These are phyloP conservation scores for Eira barbara DNA, from an alignment of 2,113 vertebrate species.

Conservation along the genomic window DNA sequence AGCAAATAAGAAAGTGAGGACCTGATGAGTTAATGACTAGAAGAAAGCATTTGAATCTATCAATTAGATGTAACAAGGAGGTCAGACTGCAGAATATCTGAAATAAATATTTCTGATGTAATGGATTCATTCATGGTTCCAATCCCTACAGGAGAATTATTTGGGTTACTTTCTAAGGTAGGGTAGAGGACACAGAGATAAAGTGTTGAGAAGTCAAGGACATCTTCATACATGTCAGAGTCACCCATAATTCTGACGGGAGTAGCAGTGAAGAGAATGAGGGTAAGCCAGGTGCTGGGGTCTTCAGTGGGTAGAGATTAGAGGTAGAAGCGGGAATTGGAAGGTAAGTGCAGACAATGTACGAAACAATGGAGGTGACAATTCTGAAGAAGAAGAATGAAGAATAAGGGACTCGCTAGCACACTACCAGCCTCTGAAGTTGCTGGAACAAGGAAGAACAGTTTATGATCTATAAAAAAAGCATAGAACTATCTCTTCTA, in stretches of 20 bases:
- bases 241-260: not conserved
- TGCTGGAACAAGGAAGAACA: not conserved
- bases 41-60: not conserved
- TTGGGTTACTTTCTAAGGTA: not conserved
- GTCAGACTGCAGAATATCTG: not conserved
- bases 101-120: not conserved
- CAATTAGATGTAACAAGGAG: not conserved
- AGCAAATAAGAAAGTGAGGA: not conserved
- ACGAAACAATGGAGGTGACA: not conserved
- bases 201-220: not conserved
- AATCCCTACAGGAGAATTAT: not conserved
- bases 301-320: not conserved
- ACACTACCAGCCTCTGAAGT: not conserved
- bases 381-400: not conserved
- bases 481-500: not conserved
- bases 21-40: not conserved
- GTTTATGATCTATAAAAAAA: not conserved
- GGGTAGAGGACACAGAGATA: not conserved
- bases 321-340: fast-evolving
- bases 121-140: not conserved
- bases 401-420: not conserved
- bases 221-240: not conserved
- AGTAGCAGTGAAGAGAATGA: not conserved
- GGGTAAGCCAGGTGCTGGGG: not conserved
- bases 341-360: not conserved